These are phyloP conservation scores for Columbina picui DNA, from an alignment of 2,113 vertebrate species.

Conservation along the genomic window DNA sequence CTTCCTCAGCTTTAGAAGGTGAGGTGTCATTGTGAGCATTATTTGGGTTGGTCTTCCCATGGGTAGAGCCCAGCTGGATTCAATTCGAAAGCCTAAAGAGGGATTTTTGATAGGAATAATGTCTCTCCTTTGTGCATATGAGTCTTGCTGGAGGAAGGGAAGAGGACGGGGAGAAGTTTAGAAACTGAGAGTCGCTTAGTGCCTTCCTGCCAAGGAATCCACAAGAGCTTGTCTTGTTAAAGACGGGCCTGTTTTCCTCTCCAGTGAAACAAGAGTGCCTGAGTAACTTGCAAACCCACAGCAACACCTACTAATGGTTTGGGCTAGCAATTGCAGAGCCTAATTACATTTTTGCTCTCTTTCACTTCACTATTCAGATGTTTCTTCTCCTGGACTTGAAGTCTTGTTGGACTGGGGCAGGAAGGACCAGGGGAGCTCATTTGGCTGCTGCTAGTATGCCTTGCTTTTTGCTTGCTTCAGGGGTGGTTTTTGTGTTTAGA, in stretches of 20 bases:
- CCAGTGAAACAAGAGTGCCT: background rate
- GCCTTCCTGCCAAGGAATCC: background rate
- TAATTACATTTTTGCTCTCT: constrained; percentile 8
- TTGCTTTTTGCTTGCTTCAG: constrained; percentile 1
- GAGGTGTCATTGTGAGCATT: no score
- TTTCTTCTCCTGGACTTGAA: background rate
- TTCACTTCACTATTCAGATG: background rate
- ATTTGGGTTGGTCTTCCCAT: background rate
- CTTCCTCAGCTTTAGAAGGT: no score
- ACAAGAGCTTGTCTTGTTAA: background rate
- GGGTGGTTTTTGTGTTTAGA: constrained; percentile 46
- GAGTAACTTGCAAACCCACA: background rate
- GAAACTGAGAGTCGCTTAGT: background rate
- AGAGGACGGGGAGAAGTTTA: background rate
- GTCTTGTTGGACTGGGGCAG: background rate
- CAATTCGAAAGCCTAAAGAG: background rate
- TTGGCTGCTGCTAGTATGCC: background rate
- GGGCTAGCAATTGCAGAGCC: background rate
- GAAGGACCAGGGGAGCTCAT: constrained; percentile 6
- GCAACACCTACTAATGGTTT: background rate
- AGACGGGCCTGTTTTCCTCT: background rate
- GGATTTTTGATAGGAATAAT: background rate
- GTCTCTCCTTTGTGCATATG: background rate
- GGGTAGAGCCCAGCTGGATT: background rate
- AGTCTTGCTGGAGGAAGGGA: background rate